Evolutionary conservation across 1,140 invertebrate genomes (phyloP), one percentile per base, ranked within the genome.

Genomic region (Anadara kagoshimensis): DNA sequence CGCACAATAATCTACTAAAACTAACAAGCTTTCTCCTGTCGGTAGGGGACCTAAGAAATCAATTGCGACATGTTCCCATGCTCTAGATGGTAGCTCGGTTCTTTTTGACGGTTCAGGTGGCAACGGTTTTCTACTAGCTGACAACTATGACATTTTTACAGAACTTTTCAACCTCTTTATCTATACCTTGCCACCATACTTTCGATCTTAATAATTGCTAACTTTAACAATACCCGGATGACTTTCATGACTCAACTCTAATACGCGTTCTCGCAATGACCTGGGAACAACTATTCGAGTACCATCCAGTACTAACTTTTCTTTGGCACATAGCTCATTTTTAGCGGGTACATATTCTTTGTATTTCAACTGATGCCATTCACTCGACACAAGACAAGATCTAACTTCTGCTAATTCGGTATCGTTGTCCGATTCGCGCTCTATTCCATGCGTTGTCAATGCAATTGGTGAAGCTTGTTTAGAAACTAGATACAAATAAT

Each of bases 1-100:
- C 8, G 74, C 75, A 57, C 75, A 78, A 53, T 79, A 77, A 68
- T 81, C 80, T n/a, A 82, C 69, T 5, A 75, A 22, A 22, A 58
- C 56, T 24, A 79, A 53, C 1, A 82, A 5, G 18, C 41, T 56
- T 10, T 79, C 59, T 36, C 75, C 58, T 18, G 67, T 64, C 11
- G 73, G 71, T 22, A 81, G 56, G 20, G 65, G 76, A 20, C 76
- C 69, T 20, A 73, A 29, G 22, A 70, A 72, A 51, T 78, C 80
- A 11, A 36, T 49, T 18, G 72, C 69, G 22, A 76, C n/a, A 66
- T 82, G 45, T 59, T 77, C 61, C 80, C 78, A 75, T 29, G 66
- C 59, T 5, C 43, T 5, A 5, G 47, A 54, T 29, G 69, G 69
- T 20, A 78, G 29, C 45, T 54, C 57, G 24, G 71, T 67, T 16